Evolutionary conservation across 1,140 invertebrate genomes (phyloP).

Genomic region (Cydia pomonella): DNA sequence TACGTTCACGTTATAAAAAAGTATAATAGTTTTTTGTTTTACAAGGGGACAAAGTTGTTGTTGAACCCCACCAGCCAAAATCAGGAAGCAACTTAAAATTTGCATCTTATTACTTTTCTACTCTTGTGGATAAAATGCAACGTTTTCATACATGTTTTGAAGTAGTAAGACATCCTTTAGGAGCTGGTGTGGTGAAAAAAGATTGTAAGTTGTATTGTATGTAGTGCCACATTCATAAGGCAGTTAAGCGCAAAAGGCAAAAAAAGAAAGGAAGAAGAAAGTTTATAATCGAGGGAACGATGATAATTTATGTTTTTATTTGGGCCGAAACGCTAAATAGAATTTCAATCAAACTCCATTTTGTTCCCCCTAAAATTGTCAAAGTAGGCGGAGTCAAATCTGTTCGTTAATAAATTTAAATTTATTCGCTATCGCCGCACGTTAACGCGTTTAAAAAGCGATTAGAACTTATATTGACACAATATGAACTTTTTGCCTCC

Average conservation of each 20-base stretch:
- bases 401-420: conserved; percentile 78
- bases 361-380: conserved; percentile 70
- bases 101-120: too few species aligned
- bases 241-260: neutral
- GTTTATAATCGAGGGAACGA: conserved; percentile 2
- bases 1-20: too few species aligned
- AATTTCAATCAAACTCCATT: conserved; percentile 66
- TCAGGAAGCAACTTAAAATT: too few species aligned
- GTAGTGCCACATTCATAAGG: neutral
- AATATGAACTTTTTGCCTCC: conserved; percentile 78
- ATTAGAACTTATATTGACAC: conserved; percentile 80
- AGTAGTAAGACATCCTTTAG: too few species aligned
- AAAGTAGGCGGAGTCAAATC: conserved; percentile 69
- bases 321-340: conserved; percentile 42
- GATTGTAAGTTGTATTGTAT: too few species aligned
- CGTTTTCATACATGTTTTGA: too few species aligned
- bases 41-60: too few species aligned
- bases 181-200: too few species aligned
- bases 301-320: conserved; percentile 21
- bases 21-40: too few species aligned
- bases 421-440: conserved; percentile 74
- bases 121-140: too few species aligned
- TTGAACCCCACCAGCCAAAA: too few species aligned
- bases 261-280: conserved; percentile 3
- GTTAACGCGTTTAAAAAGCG: conserved; percentile 79